Conservation (phyloP, 2,113 vertebrate species). For the Sebastes fasciatus region DNA sequence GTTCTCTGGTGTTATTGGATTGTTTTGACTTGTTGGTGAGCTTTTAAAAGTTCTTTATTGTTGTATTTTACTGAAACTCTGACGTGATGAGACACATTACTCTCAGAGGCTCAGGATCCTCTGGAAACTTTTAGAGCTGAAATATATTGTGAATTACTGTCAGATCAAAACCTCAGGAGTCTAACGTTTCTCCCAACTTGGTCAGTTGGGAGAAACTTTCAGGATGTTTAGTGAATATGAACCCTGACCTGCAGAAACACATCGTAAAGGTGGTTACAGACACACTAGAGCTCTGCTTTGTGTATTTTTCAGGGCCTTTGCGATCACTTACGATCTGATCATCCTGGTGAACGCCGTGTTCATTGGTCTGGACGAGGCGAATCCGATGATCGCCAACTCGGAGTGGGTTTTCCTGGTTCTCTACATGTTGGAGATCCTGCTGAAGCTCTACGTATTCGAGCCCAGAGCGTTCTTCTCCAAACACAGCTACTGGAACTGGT, state of each 20-base stretch:
- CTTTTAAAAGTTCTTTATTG: not conserved
- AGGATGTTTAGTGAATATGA: not conserved
- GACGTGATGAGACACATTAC: not conserved
- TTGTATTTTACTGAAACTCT: not conserved
- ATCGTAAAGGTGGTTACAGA: not conserved
- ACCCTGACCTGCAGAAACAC: not conserved
- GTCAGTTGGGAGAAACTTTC: too few species aligned
- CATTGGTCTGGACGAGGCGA: slow-evolving; percentile 92
- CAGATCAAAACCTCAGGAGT: too few species aligned
- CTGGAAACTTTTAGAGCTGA: not conserved
- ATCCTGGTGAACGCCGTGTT: slow-evolving; percentile 93
- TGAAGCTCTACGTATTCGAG: slow-evolving; percentile 93
- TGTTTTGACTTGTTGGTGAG: not conserved
- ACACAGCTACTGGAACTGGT: slow-evolving; percentile 97
- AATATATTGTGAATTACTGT: too few species aligned
- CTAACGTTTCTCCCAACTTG: too few species aligned
- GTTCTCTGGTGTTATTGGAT: not conserved
- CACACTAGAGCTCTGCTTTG: not conserved
- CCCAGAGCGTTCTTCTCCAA: slow-evolving; percentile 88
- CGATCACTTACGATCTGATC: slow-evolving; percentile 86
- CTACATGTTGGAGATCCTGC: slow-evolving; percentile 91
- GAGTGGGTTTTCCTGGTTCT: slow-evolving; percentile 93
- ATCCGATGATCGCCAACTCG: slow-evolving; percentile 85
- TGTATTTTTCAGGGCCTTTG: slow-evolving; percentile 54
- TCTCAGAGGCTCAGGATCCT: too few species aligned